Percentiles rank a stretch among this genome's conserved stretches.
Evolutionary conservation across 1,140 invertebrate genomes (phyloP).

Genomic region (Pseudomyrmex cubaensis): DNA sequence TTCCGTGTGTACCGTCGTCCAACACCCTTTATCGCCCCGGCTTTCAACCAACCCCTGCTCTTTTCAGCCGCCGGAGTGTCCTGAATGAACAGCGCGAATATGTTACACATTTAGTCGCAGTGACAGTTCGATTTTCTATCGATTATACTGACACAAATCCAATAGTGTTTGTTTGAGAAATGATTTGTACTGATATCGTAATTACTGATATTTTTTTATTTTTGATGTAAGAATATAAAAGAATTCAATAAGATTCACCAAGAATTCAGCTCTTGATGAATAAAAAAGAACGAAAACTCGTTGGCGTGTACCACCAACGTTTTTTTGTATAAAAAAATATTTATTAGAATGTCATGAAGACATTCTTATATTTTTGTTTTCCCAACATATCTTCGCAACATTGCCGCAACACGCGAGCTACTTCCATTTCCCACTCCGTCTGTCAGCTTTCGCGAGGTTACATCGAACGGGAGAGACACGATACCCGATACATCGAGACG

Average conservation of each 20-base stretch:
- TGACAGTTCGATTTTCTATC: constrained; percentile 12
- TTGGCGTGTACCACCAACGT: too few relatives aligned
- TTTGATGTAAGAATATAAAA: too few relatives aligned
- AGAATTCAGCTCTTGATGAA: too few relatives aligned
- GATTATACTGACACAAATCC: not conserved
- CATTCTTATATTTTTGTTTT: not conserved
- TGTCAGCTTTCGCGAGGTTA: not conserved
- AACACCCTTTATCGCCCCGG: constrained; percentile 62
- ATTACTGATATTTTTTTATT: too few relatives aligned
- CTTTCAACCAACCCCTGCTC: constrained; percentile 37
- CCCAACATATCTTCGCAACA: not conserved
- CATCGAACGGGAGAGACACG: constrained; percentile 39
- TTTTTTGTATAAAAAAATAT: not conserved
- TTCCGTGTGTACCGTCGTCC: constrained; percentile 53
- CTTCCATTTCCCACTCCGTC: not conserved
- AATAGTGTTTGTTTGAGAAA: not conserved
- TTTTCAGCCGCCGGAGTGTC: not conserved
- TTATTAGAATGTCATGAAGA: not conserved
- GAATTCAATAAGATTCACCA: too few relatives aligned
- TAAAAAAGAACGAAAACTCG: too few relatives aligned
- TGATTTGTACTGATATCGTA: too few relatives aligned
- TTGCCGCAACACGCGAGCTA: not conserved
- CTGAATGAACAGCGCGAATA: constrained; percentile 29
- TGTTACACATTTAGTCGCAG: constrained; percentile 10
- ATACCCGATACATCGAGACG: constrained; percentile 56